Conservation (phyloP, 2,113 vertebrate genomes). For the Chionomys nivalis region DNA sequence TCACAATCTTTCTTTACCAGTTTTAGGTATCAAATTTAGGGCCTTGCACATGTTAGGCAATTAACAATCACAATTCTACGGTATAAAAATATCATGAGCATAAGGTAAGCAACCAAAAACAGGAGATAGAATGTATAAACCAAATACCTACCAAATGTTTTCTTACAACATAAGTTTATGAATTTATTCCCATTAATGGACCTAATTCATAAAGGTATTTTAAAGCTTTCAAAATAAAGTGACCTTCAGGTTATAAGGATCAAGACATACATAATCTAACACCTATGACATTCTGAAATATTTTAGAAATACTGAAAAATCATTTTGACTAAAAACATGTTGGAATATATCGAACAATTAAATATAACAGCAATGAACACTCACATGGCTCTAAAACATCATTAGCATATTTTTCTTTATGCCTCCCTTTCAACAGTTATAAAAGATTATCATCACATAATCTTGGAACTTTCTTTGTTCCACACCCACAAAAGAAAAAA, state of each 20-base stretch:
- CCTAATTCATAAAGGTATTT: conserved; percentile 45
- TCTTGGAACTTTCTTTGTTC: neutral
- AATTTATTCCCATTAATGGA: conserved; percentile 55
- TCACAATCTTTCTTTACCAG: neutral
- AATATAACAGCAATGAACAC: neutral
- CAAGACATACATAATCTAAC: conserved; percentile 52
- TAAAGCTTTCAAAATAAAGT: conserved; percentile 51
- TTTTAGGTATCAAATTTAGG: neutral
- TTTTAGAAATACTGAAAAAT: conserved; percentile 53
- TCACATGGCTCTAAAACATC: neutral
- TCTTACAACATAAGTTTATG: conserved; percentile 6
- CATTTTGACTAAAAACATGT: conserved; percentile 12
- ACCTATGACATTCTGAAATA: conserved; percentile 52
- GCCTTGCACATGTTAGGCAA: neutral
- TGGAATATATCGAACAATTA: conserved; percentile 13
- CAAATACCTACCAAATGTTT: conserved; percentile 46
- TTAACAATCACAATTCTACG: conserved; percentile 8
- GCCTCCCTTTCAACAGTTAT: neutral
- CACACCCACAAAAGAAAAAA: neutral
- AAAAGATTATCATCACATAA: conserved; percentile 21
- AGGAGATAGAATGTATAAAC: neutral
- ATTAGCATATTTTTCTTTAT: neutral
- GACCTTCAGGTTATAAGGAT: conserved; percentile 33
- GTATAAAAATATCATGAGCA: neutral
- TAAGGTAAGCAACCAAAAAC: conserved; percentile 47